Evolutionary conservation across 2,797 vertebrate species (phyloP).

Genomic region (Onychomys torridus): DNA sequence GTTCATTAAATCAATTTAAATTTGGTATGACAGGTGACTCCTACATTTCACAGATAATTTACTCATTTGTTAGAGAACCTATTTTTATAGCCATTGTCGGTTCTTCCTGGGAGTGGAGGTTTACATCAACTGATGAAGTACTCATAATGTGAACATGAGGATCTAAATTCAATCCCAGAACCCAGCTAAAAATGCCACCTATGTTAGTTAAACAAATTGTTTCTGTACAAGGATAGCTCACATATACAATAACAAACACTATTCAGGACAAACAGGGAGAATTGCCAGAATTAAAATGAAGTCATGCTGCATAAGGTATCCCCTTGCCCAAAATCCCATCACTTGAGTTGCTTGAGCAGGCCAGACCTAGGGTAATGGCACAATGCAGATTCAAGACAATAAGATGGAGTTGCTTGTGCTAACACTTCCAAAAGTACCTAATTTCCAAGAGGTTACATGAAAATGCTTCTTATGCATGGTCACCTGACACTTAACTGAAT

Average conservation of each 20-base stretch:
- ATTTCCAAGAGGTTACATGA: neutral
- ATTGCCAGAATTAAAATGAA: neutral
- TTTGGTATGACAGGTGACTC: neutral
- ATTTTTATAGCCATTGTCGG: neutral
- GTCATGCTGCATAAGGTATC: neutral
- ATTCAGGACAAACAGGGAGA: neutral
- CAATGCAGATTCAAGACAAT: neutral
- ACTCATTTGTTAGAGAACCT: neutral
- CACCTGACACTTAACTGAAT: neutral
- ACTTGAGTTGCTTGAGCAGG: neutral
- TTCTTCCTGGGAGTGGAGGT: neutral
- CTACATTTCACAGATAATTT: neutral
- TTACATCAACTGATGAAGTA: neutral
- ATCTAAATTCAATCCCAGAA: neutral
- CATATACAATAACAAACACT: neutral
- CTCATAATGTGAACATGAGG: neutral
- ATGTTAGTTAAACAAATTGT: neutral
- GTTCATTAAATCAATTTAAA: neutral
- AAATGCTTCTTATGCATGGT: neutral
- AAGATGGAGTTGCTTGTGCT: neutral
- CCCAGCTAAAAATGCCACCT: neutral
- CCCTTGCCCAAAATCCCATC: neutral
- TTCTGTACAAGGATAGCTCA: neutral
- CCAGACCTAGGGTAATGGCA: neutral
- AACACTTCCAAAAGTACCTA: neutral